phyloP scores from a whole-genome alignment of 2,797 vertebrate species.

The Pitangus sulphuratus region DNA sequence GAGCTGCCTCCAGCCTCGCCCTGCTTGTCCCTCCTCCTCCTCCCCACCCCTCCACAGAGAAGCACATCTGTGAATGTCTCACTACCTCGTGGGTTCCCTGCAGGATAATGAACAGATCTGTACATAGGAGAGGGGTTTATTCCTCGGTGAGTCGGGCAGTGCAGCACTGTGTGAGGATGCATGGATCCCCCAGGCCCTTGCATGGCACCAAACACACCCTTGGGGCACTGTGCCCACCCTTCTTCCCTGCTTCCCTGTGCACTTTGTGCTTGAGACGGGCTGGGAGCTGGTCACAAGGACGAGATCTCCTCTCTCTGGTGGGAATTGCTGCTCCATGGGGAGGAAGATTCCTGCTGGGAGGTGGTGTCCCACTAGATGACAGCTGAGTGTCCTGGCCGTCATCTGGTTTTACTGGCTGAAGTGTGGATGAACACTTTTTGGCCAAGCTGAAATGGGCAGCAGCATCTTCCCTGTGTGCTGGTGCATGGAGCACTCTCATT shows the following conservation, averaged over 20 bases:
- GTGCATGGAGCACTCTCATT: not conserved
- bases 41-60: not conserved
- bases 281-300: not conserved
- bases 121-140: not conserved
- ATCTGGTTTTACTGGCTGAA: not conserved
- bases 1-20: not conserved
- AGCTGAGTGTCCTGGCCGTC: not conserved
- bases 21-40: not conserved
- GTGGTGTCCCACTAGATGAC: not conserved
- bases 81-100: constrained; percentile 22
- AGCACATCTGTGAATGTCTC: not conserved
- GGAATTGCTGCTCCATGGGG: not conserved
- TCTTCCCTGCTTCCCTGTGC: not conserved
- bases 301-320: not conserved
- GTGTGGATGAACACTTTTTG: not conserved
- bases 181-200: not conserved
- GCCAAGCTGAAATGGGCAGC: not conserved
- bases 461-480: not conserved
- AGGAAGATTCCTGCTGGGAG: not conserved
- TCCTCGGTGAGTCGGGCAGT: not conserved
- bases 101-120: not conserved
- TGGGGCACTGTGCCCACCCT: not conserved
- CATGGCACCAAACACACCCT: not conserved
- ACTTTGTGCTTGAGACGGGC: not conserved
- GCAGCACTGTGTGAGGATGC: not conserved